These are phyloP conservation scores for Polydesmus complanatus DNA, from an alignment of 2,888 invertebrate species.

Conservation along the genomic window DNA sequence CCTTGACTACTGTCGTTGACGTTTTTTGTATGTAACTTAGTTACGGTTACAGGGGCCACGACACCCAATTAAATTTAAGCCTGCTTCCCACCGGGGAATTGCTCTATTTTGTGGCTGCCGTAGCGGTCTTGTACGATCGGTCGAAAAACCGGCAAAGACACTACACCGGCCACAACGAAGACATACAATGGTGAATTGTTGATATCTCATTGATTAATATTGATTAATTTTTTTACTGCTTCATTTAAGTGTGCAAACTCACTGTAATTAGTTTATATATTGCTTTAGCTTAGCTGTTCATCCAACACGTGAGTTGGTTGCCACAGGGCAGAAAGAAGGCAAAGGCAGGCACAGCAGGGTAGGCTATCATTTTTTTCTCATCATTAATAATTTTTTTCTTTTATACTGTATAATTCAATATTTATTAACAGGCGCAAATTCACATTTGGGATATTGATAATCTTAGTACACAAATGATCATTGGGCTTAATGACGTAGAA, in stretches of 20 bases:
- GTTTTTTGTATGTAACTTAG: constrained; percentile 40
- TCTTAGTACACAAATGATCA: constrained; percentile 71
- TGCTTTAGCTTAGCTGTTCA: constrained; percentile 64
- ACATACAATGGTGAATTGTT: constrained; percentile 65
- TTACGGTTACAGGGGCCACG: constrained; percentile 85
- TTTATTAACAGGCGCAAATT: constrained; percentile 55
- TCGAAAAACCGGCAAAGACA: constrained; percentile 77
- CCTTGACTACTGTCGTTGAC: constrained; percentile 30
- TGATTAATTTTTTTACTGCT: constrained; percentile 2
- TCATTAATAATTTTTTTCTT: background rate
- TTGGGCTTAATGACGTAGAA: constrained; percentile 81
- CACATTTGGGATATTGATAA: constrained; percentile 86
- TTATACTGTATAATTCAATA: too few species aligned
- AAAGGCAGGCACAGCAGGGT: constrained; percentile 18
- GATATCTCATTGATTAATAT: background rate
- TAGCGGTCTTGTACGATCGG: constrained; percentile 73
- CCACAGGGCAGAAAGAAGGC: constrained; percentile 59
- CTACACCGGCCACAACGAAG: constrained; percentile 82
- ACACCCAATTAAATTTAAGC: constrained; percentile 78
- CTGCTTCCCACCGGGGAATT: constrained; percentile 85
- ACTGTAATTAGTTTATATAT: background rate
- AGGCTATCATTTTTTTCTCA: constrained; percentile 13
- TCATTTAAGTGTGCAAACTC: too few species aligned
- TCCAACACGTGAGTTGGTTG: constrained; percentile 72
- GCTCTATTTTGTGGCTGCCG: constrained; percentile 80